Percentiles rank a stretch among this genome's conserved stretches.
Evolutionary conservation across 2,113 vertebrate genomes (phyloP).

Genomic region (Falco punctatus): DNA sequence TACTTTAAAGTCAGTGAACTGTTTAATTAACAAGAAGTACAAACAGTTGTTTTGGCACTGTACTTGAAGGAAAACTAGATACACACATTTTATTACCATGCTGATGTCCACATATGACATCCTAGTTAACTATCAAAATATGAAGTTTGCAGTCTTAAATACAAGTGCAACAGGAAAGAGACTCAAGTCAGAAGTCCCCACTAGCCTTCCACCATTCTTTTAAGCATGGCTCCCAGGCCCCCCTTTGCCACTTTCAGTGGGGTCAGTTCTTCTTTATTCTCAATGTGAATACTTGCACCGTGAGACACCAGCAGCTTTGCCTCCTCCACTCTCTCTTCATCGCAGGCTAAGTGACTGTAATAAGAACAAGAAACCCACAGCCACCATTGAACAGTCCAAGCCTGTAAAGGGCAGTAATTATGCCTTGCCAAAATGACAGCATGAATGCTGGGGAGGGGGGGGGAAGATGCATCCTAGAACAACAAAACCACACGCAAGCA

Average conservation of each 20-base stretch:
- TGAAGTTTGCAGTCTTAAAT: not conserved
- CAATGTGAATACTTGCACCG: slow-evolving; percentile 94
- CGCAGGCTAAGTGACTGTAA: slow-evolving; percentile 94
- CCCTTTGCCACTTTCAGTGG: slow-evolving; percentile 91
- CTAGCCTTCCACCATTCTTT: slow-evolving; percentile 88
- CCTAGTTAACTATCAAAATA: not conserved
- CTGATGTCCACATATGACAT: not conserved
- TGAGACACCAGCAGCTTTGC: slow-evolving; percentile 93
- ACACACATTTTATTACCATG: not conserved
- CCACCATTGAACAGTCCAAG: not conserved
- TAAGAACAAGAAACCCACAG: slow-evolving; percentile 53
- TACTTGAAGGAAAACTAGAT: not conserved
- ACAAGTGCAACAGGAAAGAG: not conserved
- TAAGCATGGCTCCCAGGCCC: slow-evolving; percentile 83
- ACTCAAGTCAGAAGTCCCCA: not conserved
- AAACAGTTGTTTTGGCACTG: slow-evolving; percentile 26
- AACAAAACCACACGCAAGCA: not conserved
- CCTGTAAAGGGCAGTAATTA: not conserved
- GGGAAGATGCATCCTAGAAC: not conserved
- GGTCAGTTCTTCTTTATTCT: slow-evolving; percentile 96
- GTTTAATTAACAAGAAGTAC: slow-evolving; percentile 8
- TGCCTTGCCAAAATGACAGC: not conserved
- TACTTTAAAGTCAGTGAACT: not conserved
- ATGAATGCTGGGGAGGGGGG: not conserved
- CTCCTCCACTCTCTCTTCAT: slow-evolving; percentile 93